phyloP scores from a whole-genome alignment of 2,888 invertebrate genomes.

The Calameuta pallipes region DNA sequence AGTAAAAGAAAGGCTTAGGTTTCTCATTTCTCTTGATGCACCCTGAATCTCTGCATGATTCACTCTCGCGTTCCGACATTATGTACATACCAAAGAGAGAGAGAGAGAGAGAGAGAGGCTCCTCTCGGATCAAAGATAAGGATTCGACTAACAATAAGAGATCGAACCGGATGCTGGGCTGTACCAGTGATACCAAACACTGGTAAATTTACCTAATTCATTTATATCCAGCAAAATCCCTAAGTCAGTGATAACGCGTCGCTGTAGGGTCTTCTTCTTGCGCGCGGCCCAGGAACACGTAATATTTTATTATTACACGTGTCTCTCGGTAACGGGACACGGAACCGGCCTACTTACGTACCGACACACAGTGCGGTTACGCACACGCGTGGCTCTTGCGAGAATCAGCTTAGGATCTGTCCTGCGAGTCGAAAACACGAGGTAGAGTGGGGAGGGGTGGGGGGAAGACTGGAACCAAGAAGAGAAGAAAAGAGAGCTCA shows the following conservation, averaged over 20 bases:
- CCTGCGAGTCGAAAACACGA: conserved; percentile 1
- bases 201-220: neutral
- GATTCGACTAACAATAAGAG: neutral
- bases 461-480: conserved; percentile 7
- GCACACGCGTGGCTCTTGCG: conserved; percentile 15
- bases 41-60: neutral
- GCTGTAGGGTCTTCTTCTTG: neutral
- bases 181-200: neutral
- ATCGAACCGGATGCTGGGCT: neutral
- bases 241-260: neutral
- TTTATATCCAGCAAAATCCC: neutral
- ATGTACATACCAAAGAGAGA: neutral
- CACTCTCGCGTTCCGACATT: neutral
- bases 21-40: neutral
- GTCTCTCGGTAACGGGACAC: conserved; percentile 56
- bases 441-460: neutral
- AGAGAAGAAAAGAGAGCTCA: neutral
- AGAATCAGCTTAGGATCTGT: conserved; percentile 33
- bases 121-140: neutral
- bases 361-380: conserved; percentile 26
- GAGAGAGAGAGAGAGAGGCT: neutral
- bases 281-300: conserved; percentile 11
- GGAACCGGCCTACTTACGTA: conserved; percentile 56
- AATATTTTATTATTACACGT: conserved; percentile 50
- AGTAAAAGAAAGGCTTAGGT: neutral